These are phyloP conservation scores for Drosophila novamexicana DNA, from an alignment of 1,140 invertebrate genomes.

Conservation along the genomic window DNA sequence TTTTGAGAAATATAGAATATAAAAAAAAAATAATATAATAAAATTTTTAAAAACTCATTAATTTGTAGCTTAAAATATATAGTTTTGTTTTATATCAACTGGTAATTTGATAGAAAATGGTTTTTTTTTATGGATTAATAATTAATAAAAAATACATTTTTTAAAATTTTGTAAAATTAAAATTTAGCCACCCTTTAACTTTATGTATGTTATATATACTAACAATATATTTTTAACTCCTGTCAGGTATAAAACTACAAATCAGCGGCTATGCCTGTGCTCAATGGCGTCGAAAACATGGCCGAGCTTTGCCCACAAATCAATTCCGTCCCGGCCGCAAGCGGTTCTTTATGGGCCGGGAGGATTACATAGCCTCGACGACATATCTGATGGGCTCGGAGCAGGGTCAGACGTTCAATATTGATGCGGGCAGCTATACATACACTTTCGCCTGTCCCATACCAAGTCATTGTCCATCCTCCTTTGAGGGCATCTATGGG, in stretches of 20 bases:
- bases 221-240: neutral
- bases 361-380: slow-evolving; percentile 79
- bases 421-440: slow-evolving; percentile 86
- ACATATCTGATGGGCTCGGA: slow-evolving; percentile 77
- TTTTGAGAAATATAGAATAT: neutral
- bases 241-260: slow-evolving; percentile 71
- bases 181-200: neutral
- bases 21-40: neutral
- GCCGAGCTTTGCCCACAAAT: slow-evolving; percentile 48
- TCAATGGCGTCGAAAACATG: slow-evolving; percentile 65
- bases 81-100: too few relatives aligned
- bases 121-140: too few relatives aligned
- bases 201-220: neutral
- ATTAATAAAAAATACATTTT: neutral
- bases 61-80: neutral
- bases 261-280: slow-evolving; percentile 72
- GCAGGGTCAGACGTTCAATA: slow-evolving; percentile 74
- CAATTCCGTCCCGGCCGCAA: slow-evolving; percentile 41
- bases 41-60: neutral
- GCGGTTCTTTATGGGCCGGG: slow-evolving; percentile 59
- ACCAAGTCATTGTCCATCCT: slow-evolving; percentile 85
- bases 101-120: too few relatives aligned
- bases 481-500: slow-evolving; percentile 77
- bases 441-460: slow-evolving; percentile 87
- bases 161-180: neutral